Evolutionary conservation across 2,888 invertebrate genomes (phyloP).

Genomic region (Platynereis dumerilii): DNA sequence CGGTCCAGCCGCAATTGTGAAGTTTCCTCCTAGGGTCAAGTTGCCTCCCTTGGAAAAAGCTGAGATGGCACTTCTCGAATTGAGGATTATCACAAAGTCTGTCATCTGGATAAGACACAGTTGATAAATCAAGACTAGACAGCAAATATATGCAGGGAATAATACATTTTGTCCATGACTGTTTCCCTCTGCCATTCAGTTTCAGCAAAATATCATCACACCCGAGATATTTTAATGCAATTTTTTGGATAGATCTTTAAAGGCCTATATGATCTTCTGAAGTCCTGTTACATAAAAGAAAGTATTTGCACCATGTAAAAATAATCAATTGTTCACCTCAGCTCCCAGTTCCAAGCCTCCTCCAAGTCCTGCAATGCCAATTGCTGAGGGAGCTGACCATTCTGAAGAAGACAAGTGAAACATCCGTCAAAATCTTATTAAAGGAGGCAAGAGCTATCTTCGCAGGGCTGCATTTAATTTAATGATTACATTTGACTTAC

Average conservation of each 20-base stretch:
- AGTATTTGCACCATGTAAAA: no score
- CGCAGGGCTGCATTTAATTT: no score
- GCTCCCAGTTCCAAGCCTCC: conserved; percentile 60
- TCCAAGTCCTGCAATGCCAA: conserved; percentile 58
- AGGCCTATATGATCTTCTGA: no score
- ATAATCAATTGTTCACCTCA: no score
- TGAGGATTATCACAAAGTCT: conserved; percentile 59
- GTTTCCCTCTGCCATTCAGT: no score
- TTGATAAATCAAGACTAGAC: not conserved
- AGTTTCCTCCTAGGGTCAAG: conserved; percentile 58
- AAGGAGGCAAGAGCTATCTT: not conserved
- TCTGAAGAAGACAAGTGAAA: conserved; percentile 39
- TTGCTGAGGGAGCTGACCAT: conserved; percentile 60
- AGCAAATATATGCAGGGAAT: not conserved
- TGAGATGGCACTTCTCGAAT: conserved; percentile 52
- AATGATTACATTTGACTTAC: conserved; percentile 20
- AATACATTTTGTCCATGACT: no score
- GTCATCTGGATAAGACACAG: conserved; percentile 47
- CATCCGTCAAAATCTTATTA: conserved; percentile 1
- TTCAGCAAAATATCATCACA: no score
- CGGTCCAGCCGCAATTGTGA: conserved; percentile 60
- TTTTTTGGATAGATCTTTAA: no score
- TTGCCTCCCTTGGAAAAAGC: conserved; percentile 61
- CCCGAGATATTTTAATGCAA: no score
- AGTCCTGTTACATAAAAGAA: no score